These are phyloP conservation scores for Dryocosmus kuriphilus DNA, from an alignment of 2,888 invertebrate genomes.

Conservation along the genomic window DNA sequence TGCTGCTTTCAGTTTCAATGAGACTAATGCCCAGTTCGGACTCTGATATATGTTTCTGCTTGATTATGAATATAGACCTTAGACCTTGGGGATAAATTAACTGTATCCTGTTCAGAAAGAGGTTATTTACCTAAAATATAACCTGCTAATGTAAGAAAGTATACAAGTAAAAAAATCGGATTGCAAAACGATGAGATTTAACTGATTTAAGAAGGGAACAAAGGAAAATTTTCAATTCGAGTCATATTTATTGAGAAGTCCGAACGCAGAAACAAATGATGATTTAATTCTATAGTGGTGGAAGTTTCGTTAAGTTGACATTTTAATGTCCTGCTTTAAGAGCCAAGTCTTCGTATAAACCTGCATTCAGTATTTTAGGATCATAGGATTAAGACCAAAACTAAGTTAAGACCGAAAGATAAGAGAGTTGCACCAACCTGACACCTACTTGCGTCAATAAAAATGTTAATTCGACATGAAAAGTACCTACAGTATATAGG, in stretches of 20 bases:
- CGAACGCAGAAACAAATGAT: conserved; percentile 12
- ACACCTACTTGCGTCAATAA: conserved; percentile 9
- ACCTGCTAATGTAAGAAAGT: background rate
- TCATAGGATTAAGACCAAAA: conserved; percentile 23
- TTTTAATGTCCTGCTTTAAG: conserved; percentile 31
- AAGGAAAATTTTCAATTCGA: background rate
- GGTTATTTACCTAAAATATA: background rate
- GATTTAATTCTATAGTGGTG: conserved; percentile 24
- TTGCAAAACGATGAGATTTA: background rate
- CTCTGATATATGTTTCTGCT: conserved; percentile 7
- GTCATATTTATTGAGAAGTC: conserved; percentile 1
- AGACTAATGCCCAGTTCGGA: conserved; percentile 17
- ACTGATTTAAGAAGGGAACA: background rate
- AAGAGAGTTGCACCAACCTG: conserved; percentile 16
- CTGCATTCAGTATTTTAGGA: conserved; percentile 31
- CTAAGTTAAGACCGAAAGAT: conserved; percentile 12
- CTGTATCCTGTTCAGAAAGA: background rate
- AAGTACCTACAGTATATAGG: background rate
- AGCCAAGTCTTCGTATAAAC: background rate
- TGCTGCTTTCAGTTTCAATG: conserved; percentile 17
- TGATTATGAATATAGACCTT: conserved; percentile 12
- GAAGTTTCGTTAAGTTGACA: conserved; percentile 36
- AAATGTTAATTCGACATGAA: conserved; percentile 27
- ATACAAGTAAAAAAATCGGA: background rate
- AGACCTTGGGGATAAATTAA: background rate